A percentile compares a stretch with the other conserved stretches of the same genome.
Evolutionary conservation across 2,113 vertebrate species (phyloP).

Genomic region (Mohoua ochrocephala): DNA sequence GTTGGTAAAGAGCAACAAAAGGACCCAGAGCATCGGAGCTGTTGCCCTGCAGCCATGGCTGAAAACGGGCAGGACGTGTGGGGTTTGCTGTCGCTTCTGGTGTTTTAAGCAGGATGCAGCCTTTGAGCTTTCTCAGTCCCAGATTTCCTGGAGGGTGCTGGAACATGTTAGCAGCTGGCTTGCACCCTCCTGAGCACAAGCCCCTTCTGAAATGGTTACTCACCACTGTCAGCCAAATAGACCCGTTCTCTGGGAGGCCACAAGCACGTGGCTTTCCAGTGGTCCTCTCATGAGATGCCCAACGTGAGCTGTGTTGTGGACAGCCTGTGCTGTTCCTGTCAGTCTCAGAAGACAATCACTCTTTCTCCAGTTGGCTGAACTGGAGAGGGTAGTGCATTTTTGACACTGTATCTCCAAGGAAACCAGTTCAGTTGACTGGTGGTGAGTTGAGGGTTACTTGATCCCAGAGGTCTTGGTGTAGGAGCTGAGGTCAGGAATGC

Average conservation of each 20-base stretch:
- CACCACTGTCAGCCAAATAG: neutral
- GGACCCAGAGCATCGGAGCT: neutral
- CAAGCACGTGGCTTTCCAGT: neutral
- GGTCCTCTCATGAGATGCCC: neutral
- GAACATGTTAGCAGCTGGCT: neutral
- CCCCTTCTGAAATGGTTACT: neutral
- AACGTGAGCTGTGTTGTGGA: neutral
- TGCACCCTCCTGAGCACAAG: neutral
- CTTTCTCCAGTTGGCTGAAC: neutral
- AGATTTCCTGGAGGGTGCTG: neutral
- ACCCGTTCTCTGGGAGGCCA: neutral
- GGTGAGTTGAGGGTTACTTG: neutral
- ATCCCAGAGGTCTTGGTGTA: neutral
- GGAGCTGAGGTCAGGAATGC: neutral
- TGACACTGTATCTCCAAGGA: accelerated
- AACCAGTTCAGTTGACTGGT: neutral
- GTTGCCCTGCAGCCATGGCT: neutral
- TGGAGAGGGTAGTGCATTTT: neutral
- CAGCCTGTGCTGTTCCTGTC: neutral
- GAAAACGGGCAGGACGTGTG: accelerated
- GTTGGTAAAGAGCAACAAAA: neutral
- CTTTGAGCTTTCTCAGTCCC: neutral
- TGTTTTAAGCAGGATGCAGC: neutral
- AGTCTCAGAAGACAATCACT: neutral
- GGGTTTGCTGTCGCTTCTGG: neutral